Evolutionary conservation across 2,888 invertebrate genomes (phyloP), one percentile per base, ranked within the genome.

Genomic region (Synanthedon vespiformis): DNA sequence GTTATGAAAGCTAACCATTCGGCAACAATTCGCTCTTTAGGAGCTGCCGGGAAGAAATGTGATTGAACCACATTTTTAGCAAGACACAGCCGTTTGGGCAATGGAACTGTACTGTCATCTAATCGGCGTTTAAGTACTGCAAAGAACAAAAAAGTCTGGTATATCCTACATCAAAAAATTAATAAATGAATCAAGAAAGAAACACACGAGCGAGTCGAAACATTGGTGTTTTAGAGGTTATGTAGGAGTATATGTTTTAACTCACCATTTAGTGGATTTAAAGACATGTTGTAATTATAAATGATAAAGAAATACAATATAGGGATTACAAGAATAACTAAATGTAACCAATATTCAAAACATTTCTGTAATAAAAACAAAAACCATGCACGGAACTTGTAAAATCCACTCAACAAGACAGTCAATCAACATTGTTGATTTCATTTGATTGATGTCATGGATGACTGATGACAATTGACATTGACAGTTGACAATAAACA

Each of bases 61-160:
- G 87, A 83, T 10, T 73, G 69, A 3, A 89, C 80, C 1, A 86
- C 77, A 68, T 89, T 89, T 60, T 84, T 88, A 0, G 89, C 89
- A 0, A 90, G 70, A 58, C 89, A 87, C 2, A 89, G 69, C 6
- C 90, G 77, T 61, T 90, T 90, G 0, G 86, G 62, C 5, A 89
- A 55, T 0, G 89, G 81, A 53, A 78, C 82, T 3, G 70, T 62
- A 0, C 73, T 71, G 56, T 86, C 76, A 0, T 83, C 77, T 4
- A 89, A 62, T 1, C 82, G 74, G 1, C 84, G 78, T 60, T 89
- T 87, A 48, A 89, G 61, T 64, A 87, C 89, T 89, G 68, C 40
- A 78, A 80, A 48, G 34, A 51, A 49, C 6, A 13, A 34, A 34
- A 34, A 34, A 10, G 34, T 34, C 10, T 34, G 8, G 10, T 34